These are phyloP conservation scores for Drosophila greeni DNA, from an alignment of 2,888 invertebrate genomes.

Conservation along the genomic window DNA sequence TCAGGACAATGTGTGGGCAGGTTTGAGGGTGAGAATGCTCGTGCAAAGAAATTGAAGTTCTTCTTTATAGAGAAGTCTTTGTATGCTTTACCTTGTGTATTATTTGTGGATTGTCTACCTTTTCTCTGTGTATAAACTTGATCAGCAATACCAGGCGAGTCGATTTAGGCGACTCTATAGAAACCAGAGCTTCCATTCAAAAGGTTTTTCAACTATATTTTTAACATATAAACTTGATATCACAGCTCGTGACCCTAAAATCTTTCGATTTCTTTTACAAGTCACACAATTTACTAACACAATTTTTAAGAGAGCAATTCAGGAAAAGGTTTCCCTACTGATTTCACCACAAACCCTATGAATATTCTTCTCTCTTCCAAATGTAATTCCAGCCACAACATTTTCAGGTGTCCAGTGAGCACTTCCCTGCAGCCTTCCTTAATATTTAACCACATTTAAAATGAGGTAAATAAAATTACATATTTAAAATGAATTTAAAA, in stretches of 20 bases:
- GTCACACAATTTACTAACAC: no score
- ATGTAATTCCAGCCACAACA: not conserved
- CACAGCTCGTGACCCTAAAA: not conserved
- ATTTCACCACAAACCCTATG: not conserved
- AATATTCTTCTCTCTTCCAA: no score
- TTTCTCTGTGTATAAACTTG: no score
- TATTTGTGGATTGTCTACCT: no score
- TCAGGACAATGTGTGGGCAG: not conserved
- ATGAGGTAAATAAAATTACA: not conserved
- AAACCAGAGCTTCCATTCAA: not conserved
- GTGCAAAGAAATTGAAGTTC: not conserved
- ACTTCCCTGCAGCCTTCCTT: not conserved
- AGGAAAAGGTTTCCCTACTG: not conserved
- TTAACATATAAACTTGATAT: not conserved
- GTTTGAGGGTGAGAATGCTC: not conserved
- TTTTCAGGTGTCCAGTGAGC: not conserved
- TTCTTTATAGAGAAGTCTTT: not conserved
- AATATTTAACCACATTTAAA: not conserved
- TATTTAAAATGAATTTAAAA: conserved; percentile 7
- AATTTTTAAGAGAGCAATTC: not conserved
- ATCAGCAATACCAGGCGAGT: not conserved
- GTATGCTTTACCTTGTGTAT: not conserved
- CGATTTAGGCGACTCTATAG: not conserved
- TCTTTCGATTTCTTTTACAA: no score
- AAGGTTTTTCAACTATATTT: no score